Conservation (phyloP, 2,888 invertebrate genomes). For the Caradrina kadenii region DNA sequence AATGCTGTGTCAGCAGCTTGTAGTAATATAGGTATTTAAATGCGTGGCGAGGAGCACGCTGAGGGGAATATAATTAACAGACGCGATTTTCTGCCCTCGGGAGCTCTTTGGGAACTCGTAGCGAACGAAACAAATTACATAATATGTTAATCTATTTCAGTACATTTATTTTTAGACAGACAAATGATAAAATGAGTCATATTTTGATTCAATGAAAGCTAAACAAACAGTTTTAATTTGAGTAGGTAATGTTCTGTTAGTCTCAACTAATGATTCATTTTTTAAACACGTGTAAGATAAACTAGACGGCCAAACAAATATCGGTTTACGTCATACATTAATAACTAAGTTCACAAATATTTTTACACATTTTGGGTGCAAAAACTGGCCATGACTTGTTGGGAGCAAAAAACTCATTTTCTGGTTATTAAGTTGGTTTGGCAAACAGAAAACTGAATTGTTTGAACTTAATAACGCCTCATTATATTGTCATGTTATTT, state of each 20-base stretch:
- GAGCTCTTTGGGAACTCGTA: constrained; percentile 3
- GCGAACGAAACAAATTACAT: constrained; percentile 1
- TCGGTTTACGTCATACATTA: constrained; percentile 4
- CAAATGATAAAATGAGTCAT: background rate
- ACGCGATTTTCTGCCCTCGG: constrained; percentile 14
- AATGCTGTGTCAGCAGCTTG: constrained; percentile 5
- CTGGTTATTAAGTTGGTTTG: constrained; percentile 42
- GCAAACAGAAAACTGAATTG: background rate
- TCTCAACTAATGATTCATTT: constrained; percentile 1
- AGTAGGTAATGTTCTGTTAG: background rate
- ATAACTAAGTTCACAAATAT: constrained; percentile 4
- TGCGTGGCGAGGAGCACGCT: background rate
- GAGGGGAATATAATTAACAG: constrained; percentile 17
- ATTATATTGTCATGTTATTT: background rate
- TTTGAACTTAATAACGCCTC: background rate
- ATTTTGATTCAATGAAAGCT: background rate
- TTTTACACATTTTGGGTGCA: constrained; percentile 20
- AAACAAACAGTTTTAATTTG: background rate
- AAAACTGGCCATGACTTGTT: constrained; percentile 47
- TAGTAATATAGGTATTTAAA: constrained; percentile 14
- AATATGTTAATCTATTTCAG: constrained; percentile 7
- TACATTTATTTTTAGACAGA: background rate
- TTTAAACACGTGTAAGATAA: constrained; percentile 19
- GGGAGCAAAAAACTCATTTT: constrained; percentile 35
- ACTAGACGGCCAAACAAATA: constrained; percentile 11